phyloP scores from a whole-genome alignment of 1,140 invertebrate genomes.

The Agraylea sexmaculata region DNA sequence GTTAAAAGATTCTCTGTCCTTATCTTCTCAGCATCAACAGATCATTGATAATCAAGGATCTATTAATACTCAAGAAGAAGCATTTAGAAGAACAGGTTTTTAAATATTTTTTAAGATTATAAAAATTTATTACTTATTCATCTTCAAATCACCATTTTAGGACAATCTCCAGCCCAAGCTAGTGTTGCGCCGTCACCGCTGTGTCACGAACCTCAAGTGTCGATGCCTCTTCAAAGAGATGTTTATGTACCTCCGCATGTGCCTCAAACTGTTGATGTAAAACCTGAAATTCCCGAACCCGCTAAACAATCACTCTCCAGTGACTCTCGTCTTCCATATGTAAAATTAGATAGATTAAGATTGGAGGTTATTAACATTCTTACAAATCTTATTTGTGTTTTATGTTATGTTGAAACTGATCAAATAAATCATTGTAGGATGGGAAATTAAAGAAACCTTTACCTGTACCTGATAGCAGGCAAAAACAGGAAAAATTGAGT shows the following conservation, averaged over 20 bases:
- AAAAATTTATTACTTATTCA: neutral
- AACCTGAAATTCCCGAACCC: slow-evolving; percentile 16
- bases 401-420: neutral
- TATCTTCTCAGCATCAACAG: slow-evolving; percentile 38
- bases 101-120: slow-evolving; percentile 3
- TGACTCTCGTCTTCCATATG: slow-evolving; percentile 28
- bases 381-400: neutral
- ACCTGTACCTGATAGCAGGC: slow-evolving; percentile 26
- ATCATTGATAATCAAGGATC: slow-evolving; percentile 42
- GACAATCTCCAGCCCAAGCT: slow-evolving; percentile 45
- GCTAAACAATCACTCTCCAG: slow-evolving; percentile 29
- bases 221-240: slow-evolving; percentile 40
- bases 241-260: slow-evolving; percentile 32
- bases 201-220: slow-evolving; percentile 34
- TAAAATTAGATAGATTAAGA: slow-evolving; percentile 21
- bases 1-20: slow-evolving; percentile 42
- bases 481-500: slow-evolving; percentile 15
- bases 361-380: slow-evolving; percentile 15
- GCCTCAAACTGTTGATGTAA: slow-evolving; percentile 34
- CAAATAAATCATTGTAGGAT: slow-evolving; percentile 26
- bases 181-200: slow-evolving; percentile 41
- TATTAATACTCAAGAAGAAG: slow-evolving; percentile 12
- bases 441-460: slow-evolving; percentile 35
- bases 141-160: slow-evolving; percentile 20
- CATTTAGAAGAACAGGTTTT: slow-evolving; percentile 16